A percentile compares a stretch with the other conserved stretches of the same genome.
These are phyloP conservation scores for Dolichomitus sp. DNA, from an alignment of 2,888 invertebrate genomes.

Conservation along the genomic window DNA sequence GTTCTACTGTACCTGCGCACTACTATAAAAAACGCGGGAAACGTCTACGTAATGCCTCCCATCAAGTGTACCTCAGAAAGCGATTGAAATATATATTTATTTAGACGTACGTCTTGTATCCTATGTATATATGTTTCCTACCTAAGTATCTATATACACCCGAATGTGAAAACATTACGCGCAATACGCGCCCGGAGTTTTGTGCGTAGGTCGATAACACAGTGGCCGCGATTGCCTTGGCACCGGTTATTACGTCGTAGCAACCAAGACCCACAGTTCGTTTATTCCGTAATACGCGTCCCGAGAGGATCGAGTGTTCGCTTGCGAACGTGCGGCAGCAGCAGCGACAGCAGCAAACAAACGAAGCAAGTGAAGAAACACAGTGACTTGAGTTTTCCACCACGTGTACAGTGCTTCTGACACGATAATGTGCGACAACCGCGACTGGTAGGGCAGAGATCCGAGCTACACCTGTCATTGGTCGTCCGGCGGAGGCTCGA, in stretches of 20 bases:
- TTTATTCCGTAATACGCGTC: neutral
- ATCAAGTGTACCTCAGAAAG: neutral
- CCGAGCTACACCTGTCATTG: slow-evolving; percentile 72
- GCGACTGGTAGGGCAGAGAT: slow-evolving; percentile 24
- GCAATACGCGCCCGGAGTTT: slow-evolving; percentile 1
- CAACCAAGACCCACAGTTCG: neutral
- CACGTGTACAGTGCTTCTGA: slow-evolving; percentile 50
- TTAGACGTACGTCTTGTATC: neutral
- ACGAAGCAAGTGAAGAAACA: neutral
- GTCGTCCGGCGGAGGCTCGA: slow-evolving; percentile 75
- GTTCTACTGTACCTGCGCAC: neutral
- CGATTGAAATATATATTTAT: neutral
- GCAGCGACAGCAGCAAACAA: neutral
- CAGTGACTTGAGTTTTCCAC: slow-evolving; percentile 39
- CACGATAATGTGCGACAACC: neutral
- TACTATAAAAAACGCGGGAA: neutral
- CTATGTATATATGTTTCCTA: no score
- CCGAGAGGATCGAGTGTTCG: neutral
- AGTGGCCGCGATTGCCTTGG: slow-evolving; percentile 41
- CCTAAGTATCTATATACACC: neutral
- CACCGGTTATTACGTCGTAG: slow-evolving; percentile 43
- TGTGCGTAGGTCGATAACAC: slow-evolving; percentile 57
- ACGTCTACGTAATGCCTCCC: neutral
- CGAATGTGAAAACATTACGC: slow-evolving; percentile 22
- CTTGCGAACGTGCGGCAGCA: neutral